These are phyloP conservation scores for Phaethon lepturus DNA, from an alignment of 2,113 vertebrate species.

Conservation along the genomic window DNA sequence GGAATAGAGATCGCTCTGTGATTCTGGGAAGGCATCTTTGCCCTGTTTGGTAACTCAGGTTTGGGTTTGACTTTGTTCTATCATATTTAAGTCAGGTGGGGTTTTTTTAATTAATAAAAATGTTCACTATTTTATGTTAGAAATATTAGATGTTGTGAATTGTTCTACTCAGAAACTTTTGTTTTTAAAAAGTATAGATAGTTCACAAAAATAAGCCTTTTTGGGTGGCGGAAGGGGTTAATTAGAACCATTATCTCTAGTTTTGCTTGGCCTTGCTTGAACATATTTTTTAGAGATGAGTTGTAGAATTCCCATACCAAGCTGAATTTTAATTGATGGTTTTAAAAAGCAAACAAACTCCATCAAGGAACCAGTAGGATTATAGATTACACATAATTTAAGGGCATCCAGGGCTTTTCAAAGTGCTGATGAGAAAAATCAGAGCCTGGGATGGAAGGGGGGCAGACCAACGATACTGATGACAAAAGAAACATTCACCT, in stretches of 20 bases:
- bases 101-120: neutral
- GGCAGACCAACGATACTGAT: neutral
- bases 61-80: neutral
- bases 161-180: neutral
- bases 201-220: neutral
- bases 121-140: neutral
- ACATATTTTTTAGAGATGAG: neutral
- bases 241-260: neutral
- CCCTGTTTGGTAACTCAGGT: neutral
- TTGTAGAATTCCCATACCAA: neutral
- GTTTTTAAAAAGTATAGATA: neutral
- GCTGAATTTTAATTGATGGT: neutral
- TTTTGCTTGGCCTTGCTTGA: neutral
- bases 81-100: neutral
- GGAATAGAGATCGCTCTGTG: neutral
- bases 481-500: neutral
- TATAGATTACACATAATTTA: neutral
- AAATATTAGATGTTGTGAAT: neutral
- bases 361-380: neutral
- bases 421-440: neutral
- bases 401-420: neutral
- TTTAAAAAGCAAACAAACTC: neutral
- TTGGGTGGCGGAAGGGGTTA: neutral
- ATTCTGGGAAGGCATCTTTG: neutral
- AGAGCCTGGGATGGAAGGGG: fast-evolving